Evolutionary conservation across 2,797 vertebrate genomes (phyloP).

Genomic region (Sternarchorhynchus goeldii): DNA sequence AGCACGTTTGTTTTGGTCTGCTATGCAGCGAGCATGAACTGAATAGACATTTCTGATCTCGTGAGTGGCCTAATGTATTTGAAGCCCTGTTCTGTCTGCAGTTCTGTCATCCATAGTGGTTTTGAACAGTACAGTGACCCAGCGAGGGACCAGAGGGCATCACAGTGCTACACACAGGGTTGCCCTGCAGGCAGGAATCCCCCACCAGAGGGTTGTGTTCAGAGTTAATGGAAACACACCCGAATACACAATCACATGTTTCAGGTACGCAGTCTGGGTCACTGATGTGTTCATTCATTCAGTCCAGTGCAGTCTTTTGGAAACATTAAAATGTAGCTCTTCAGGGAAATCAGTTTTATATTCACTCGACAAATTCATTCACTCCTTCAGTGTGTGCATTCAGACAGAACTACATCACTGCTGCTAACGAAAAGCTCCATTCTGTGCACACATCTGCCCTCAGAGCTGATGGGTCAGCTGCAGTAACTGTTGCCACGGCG

Average conservation of each 20-base stretch:
- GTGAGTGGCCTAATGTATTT: constrained; percentile 1
- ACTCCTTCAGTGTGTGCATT: background rate
- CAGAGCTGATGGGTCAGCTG: constrained; percentile 67
- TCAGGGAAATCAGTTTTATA: no score
- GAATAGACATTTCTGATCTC: background rate
- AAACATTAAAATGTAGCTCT: no score
- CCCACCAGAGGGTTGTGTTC: constrained; percentile 69
- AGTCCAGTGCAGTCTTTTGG: background rate
- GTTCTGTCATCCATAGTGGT: constrained; percentile 71
- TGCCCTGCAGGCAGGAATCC: constrained; percentile 59
- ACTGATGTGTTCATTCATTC: background rate
- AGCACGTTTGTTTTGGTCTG: constrained; percentile 50
- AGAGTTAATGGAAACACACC: constrained; percentile 67
- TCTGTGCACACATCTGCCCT: constrained; percentile 9
- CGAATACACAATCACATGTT: constrained; percentile 64
- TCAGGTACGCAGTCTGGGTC: constrained; percentile 63
- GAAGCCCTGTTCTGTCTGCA: constrained; percentile 50
- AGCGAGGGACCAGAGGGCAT: constrained; percentile 45
- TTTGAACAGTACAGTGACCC: constrained; percentile 66
- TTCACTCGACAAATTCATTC: no score
- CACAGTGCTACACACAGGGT: constrained; percentile 52
- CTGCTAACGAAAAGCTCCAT: background rate
- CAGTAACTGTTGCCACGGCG: constrained; percentile 53
- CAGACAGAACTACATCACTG: background rate
- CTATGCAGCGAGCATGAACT: background rate